Evolutionary conservation across 2,113 vertebrate species (phyloP).

Genomic region (Aphyosemion australe): DNA sequence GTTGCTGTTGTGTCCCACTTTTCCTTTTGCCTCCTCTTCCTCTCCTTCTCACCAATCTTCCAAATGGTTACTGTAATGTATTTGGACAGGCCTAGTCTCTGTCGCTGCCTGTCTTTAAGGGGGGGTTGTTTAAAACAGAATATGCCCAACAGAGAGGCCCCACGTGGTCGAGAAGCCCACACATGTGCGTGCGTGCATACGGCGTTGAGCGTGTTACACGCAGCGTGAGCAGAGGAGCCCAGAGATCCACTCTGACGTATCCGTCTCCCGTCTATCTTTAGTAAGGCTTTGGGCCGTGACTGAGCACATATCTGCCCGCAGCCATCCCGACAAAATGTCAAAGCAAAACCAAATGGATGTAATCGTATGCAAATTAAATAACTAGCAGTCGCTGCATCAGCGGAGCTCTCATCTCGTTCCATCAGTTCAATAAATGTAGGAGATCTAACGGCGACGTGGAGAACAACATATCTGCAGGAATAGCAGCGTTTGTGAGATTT

Average conservation of each 20-base stretch:
- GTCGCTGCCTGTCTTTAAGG: constrained; percentile 38
- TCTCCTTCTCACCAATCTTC: constrained; percentile 36
- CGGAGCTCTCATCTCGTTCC: constrained; percentile 18
- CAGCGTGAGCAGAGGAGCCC: constrained; percentile 28
- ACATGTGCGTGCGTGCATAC: not conserved
- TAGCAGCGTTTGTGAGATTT: constrained; percentile 7
- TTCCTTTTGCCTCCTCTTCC: constrained; percentile 27
- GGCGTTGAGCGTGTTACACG: constrained; percentile 21
- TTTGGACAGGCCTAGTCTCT: constrained; percentile 60
- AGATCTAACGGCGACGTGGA: not conserved
- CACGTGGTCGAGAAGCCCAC: constrained; percentile 11
- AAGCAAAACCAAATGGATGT: constrained; percentile 28
- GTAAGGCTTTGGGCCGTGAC: constrained; percentile 51
- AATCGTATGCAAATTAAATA: constrained; percentile 50
- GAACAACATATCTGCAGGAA: not conserved
- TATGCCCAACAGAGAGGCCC: constrained; percentile 35
- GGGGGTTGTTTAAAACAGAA: constrained; percentile 59
- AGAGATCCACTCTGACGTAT: constrained; percentile 58
- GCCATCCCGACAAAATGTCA: constrained; percentile 67
- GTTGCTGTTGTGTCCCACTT: constrained; percentile 61
- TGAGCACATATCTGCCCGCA: constrained; percentile 39
- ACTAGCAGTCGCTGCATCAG: constrained; percentile 36
- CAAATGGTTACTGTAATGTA: constrained; percentile 64
- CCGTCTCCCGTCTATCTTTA: constrained; percentile 65
- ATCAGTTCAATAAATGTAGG: not conserved